Evolutionary conservation across 2,797 vertebrate genomes (phyloP).

Genomic region (Paratrypauchen microcephalus): DNA sequence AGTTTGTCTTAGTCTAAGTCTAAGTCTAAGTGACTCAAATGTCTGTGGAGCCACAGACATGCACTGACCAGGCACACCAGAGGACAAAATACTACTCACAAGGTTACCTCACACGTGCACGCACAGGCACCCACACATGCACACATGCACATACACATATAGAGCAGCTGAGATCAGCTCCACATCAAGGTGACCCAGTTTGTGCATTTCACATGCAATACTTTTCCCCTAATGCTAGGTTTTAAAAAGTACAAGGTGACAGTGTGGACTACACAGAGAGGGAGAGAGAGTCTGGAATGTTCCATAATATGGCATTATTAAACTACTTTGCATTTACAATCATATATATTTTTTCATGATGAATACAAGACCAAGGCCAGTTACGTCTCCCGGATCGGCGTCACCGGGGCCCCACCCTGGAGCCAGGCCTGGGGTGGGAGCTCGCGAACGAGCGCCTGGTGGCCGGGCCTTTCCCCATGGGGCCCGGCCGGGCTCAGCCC

Average conservation of each 20-base stretch:
- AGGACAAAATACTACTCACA: slow-evolving; percentile 50
- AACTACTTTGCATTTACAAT: no score
- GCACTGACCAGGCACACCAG: slow-evolving; percentile 26
- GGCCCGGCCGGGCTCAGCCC: no score
- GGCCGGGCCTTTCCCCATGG: no score
- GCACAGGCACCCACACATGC: slow-evolving; percentile 15
- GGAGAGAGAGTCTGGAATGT: neutral
- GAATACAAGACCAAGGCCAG: no score
- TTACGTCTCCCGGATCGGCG: no score
- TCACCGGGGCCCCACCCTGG: no score
- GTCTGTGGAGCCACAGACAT: slow-evolving; percentile 32
- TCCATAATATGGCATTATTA: no score
- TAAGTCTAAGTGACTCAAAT: slow-evolving; percentile 54
- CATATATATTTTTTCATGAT: no score
- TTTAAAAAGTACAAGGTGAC: slow-evolving; percentile 35
- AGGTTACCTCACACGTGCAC: slow-evolving; percentile 27
- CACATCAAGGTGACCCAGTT: slow-evolving; percentile 65
- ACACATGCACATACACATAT: slow-evolving; percentile 10
- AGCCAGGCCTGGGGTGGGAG: no score
- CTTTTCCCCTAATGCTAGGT: slow-evolving; percentile 20
- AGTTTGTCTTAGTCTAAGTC: no score
- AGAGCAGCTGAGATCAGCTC: slow-evolving; percentile 46
- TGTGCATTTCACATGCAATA: slow-evolving; percentile 18
- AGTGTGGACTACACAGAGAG: slow-evolving; percentile 22
- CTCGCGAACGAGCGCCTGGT: no score